Evolutionary conservation across 2,113 vertebrate genomes (phyloP), one percentile per base, ranked within the genome.

Genomic region (Rhodinocichla rosea): DNA sequence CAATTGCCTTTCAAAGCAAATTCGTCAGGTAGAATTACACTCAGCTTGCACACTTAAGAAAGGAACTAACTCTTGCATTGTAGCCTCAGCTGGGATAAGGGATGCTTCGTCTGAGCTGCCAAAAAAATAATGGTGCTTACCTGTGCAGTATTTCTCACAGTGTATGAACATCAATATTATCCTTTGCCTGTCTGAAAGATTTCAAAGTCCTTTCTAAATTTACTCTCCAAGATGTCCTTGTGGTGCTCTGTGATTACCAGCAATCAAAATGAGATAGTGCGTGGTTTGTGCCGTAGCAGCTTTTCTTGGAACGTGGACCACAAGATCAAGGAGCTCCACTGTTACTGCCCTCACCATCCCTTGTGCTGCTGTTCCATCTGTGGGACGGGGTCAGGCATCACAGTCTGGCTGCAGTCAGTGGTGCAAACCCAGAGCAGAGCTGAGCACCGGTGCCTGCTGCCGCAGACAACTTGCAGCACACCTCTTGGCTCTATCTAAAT

Each of bases 1-100:
- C 86, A 95, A 95, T 83, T 86, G 49, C 27, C 22, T 92, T 95
- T 96, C 74, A 71, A 69, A 86, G 30, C 13, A 62, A 35, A 59
- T 45, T 56, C 35, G n/a, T 83, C 49, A 35, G 49, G 75, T 21
- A 52, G 23, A 73, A 79, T 63, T 76, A 47, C 21, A 57, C 28
- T 77, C 62, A 69, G 18, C 27, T 40, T 57, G 13, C 26, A 62
- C 55, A 35, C 82, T 78, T 89, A 47, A 67, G 21, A 52, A 74
- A 68, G 13, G 30, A 67, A 35, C 69, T 89, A 91, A 90, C 52
- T 57, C 79, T 44, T 75, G 15, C 7, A 1, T 65, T 73, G 15
- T 27, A 13, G 2, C 52, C 21, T 73, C 53, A 50, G 23, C 33
- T 69, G n/a, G 16, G 2, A 30, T 20, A 33, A 73, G 8, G 8